A percentile compares a stretch with the other conserved stretches of the same genome.
Evolutionary conservation across 1,140 invertebrate species (phyloP).

Genomic region (Aphidius ervi): DNA sequence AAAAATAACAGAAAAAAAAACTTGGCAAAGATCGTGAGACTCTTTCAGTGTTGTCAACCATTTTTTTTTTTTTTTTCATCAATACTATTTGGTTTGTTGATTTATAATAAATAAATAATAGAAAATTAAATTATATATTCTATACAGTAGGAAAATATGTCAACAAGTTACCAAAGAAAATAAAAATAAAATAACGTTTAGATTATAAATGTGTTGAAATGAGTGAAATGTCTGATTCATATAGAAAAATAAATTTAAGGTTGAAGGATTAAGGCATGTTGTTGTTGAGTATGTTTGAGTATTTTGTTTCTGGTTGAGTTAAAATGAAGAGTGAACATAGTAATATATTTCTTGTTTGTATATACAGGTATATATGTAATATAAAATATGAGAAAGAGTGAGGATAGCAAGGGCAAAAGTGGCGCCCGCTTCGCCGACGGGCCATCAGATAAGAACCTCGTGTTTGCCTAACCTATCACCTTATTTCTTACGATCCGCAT

Average conservation of each 20-base stretch:
- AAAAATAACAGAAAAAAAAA: neutral
- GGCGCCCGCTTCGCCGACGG: constrained; percentile 37
- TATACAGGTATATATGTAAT: neutral
- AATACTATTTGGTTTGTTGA: neutral
- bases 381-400: neutral
- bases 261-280: too few species aligned
- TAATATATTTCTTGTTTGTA: neutral
- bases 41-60: constrained; percentile 3
- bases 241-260: too few species aligned
- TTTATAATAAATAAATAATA: too few species aligned
- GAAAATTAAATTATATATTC: too few species aligned
- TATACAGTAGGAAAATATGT: too few species aligned
- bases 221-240: neutral
- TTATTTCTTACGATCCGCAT: constrained; percentile 35
- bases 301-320: constrained; percentile 15
- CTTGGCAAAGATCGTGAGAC: constrained; percentile 2
- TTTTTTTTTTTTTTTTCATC: neutral
- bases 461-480: constrained; percentile 51
- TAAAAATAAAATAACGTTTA: too few species aligned
- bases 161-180: too few species aligned
- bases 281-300: neutral
- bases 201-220: too few species aligned
- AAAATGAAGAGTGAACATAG: constrained; percentile 16
- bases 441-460: constrained; percentile 47
- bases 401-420: constrained; percentile 9